Percentiles rank a stretch among this genome's conserved stretches.
Evolutionary conservation across 1,140 invertebrate species (phyloP).

Genomic region (Cotesia chilonis): DNA sequence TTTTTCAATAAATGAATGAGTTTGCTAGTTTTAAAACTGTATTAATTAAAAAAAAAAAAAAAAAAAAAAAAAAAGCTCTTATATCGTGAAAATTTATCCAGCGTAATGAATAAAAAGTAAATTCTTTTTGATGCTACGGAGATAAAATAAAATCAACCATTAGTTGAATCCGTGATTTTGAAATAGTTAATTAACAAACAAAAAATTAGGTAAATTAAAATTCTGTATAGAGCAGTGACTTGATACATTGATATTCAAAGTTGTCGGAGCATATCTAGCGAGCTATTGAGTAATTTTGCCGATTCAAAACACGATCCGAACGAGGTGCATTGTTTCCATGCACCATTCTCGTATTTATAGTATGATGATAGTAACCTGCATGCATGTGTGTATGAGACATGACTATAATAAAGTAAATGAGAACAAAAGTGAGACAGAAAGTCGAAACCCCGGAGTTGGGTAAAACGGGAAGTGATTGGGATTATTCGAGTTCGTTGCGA

Average conservation of each 20-base stretch:
- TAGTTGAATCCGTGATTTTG: background rate
- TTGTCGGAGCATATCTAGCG: constrained; percentile 11
- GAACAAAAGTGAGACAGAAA: constrained; percentile 23
- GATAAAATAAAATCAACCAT: too few species aligned
- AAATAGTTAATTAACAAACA: background rate
- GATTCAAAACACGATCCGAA: constrained; percentile 15
- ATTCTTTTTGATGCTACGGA: too few species aligned
- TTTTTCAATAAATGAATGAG: too few species aligned
- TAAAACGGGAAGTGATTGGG: constrained; percentile 32
- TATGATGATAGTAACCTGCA: background rate
- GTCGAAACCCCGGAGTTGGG: background rate
- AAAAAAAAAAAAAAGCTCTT: too few species aligned
- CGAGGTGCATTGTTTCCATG: constrained; percentile 24
- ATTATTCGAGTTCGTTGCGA: constrained; percentile 25
- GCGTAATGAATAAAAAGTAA: too few species aligned
- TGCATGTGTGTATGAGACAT: background rate
- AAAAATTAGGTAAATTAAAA: constrained; percentile 4
- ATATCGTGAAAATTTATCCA: too few species aligned
- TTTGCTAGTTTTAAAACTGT: too few species aligned
- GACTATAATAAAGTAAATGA: constrained; percentile 2
- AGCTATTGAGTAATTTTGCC: constrained; percentile 30
- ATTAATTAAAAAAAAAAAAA: too few species aligned
- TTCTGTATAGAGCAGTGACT: background rate
- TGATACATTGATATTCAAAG: constrained; percentile 30
- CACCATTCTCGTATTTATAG: background rate